Evolutionary conservation across 2,888 invertebrate genomes (phyloP).

Genomic region (Electrophaes corylata): DNA sequence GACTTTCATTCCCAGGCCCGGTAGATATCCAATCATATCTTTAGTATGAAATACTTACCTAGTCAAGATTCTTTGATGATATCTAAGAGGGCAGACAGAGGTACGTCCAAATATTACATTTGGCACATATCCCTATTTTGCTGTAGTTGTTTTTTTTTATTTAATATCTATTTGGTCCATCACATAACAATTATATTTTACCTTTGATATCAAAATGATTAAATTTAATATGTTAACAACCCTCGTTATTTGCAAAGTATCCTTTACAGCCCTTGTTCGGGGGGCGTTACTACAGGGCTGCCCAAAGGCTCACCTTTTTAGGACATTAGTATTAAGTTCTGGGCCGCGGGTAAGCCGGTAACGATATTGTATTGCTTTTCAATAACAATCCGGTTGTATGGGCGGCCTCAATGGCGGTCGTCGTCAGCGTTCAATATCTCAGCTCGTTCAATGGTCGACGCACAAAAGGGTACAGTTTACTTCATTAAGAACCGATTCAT

Average conservation of each 20-base stretch:
- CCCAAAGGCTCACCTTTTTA: constrained; percentile 21
- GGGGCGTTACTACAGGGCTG: constrained; percentile 29
- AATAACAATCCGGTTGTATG: constrained; percentile 28
- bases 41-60: too few relatives aligned
- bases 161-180: constrained; percentile 4
- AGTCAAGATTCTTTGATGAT: too few relatives aligned
- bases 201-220: constrained; percentile 1
- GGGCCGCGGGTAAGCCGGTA: constrained; percentile 10
- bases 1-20: too few relatives aligned
- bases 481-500: constrained; percentile 6
- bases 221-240: constrained; percentile 21
- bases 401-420: constrained; percentile 12
- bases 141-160: too few relatives aligned
- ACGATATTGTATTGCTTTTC: constrained; percentile 23
- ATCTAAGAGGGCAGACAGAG: too few relatives aligned
- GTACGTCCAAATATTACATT: too few relatives aligned
- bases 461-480: constrained; percentile 6
- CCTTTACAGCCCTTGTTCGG: background rate
- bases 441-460: constrained; percentile 8
- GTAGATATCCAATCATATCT: too few relatives aligned
- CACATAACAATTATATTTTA: background rate
- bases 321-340: constrained; percentile 14
- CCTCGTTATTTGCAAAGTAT: constrained; percentile 20
- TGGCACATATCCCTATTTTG: too few relatives aligned
- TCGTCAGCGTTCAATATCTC: constrained; percentile 16